Evolutionary conservation across 2,113 vertebrate genomes (phyloP).

Genomic region (Bombycilla garrulus): DNA sequence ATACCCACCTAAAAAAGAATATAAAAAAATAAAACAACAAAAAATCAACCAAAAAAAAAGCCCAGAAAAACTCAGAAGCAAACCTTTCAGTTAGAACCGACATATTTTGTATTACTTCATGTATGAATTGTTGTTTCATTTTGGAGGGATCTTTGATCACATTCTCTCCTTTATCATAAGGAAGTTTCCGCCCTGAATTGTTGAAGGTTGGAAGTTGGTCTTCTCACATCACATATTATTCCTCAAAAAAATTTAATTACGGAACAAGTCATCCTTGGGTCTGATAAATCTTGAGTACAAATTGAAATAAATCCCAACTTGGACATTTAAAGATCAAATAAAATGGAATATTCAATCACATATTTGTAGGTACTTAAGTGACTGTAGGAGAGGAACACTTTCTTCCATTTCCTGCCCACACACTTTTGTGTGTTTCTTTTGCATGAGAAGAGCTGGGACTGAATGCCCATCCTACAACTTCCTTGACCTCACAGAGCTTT

Average conservation of each 20-base stretch:
- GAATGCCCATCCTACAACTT: background rate
- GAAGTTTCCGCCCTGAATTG: background rate
- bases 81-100: background rate
- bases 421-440: background rate
- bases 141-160: background rate
- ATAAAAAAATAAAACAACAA: too few species aligned
- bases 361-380: background rate
- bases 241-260: background rate
- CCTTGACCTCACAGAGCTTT: background rate
- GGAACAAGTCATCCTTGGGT: background rate
- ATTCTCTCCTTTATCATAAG: background rate
- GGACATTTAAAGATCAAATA: background rate
- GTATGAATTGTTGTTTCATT: background rate
- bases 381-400: background rate
- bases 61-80: rapidly evolving
- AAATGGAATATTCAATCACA: background rate
- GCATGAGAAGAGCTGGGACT: background rate
- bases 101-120: background rate
- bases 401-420: background rate
- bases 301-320: background rate
- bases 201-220: background rate
- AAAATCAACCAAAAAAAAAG: too few species aligned
- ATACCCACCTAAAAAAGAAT: too few species aligned
- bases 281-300: background rate
- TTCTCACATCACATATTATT: background rate